Base-by-base conservation (phyloP, 2,888 invertebrate species). In the Drosophila villosipedis region DNA sequence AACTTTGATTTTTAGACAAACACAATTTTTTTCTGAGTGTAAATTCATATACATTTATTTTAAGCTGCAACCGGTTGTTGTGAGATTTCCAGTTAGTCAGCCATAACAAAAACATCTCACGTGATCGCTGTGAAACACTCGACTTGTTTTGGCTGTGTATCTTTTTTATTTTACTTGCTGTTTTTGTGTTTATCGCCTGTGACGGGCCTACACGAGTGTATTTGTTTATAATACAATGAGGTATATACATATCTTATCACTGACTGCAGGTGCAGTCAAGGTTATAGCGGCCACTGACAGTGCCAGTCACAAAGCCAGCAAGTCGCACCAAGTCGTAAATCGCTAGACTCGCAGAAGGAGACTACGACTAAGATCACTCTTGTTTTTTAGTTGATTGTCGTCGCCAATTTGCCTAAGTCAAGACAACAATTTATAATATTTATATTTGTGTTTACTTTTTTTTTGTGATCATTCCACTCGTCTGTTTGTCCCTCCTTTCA, bases 221-320 rank as follows among this genome's bases (percentile, higher is more conserved):
- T 67, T 66, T 65, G 63, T 59, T 39, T 64, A 39, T 57, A 55
- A 25, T 35, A 25, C 25, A 54, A 14, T 19, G 5, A 19, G 12
- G 12, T 28, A n/a, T 41, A 31, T 68, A 71, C 25, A 30, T 57
- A 83, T 80, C 83, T 83, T 80, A 83, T 80, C 80, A 68, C 61
- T n/a, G 55, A 57, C n/a, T 28, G 70, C 79, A 80, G 82, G 62
- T 68, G 80, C 68, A 71, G 52, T 79, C 73, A 82, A 79, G 80
- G 78, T 77, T 66, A 67, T 28, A n/a, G n/a, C 53, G 68, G 68
- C 64, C 43, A 39, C 30, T 57, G 55, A 57, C 58, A 33, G 6
- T 52, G 37, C 25, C 57, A 68, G 52, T 33, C 58, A 22, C 33
- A 10, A n/a, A n/a, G 41, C 5, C 25, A 7, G 4, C 10, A 37